Base-by-base conservation (phyloP, 2,888 invertebrate species). In the Acanthococcus lagerstroemiae region DNA sequence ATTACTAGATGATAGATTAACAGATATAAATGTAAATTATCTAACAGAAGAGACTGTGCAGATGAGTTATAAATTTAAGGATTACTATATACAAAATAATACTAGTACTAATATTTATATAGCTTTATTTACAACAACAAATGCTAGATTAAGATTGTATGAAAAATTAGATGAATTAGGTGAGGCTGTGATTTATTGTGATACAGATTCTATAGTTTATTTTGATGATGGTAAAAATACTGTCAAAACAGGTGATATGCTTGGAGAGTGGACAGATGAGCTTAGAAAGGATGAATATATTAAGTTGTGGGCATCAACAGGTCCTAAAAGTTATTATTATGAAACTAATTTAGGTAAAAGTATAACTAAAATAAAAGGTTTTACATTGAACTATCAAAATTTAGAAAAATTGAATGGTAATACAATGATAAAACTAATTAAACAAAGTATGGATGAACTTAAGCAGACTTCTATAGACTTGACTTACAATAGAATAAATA, bases 1-100 rank as follows among this genome's bases (percentile, higher is more conserved):
- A 7, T 55, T 56, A 27, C 22, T 66, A 15, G 27, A 61, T 17
- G 61, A 61, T 50, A 19, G 50, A 4, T 66, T 56, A 15, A 65
- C 46, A 65, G 45, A 55, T 46, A 25, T 56, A 24, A 65, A 65
- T 46, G 54, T 63, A 21, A 54, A 52, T 27, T 54, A 12, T 63
- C 24, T 54, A n/a, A 54, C 52, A 25, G 54, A 63, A 21, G 54
- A 54, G 37, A 55, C 30, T 21, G 27, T 30, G 9, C 63, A 55
- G 24, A 30, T n/a, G n/a, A n/a, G n/a, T n/a, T n/a, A n/a, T n/a
- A n/a, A n/a, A n/a, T n/a, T n/a, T n/a, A n/a, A n/a, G n/a, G n/a
- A n/a, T n/a, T n/a, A n/a, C n/a, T n/a, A n/a, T n/a, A n/a, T n/a
- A n/a, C n/a, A n/a, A n/a, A n/a, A n/a, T n/a, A n/a, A n/a, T n/a